Percentiles rank a stretch among this genome's conserved stretches.
These are phyloP conservation scores for Drosophila azteca DNA, from an alignment of 1,140 invertebrate species.

Conservation along the genomic window DNA sequence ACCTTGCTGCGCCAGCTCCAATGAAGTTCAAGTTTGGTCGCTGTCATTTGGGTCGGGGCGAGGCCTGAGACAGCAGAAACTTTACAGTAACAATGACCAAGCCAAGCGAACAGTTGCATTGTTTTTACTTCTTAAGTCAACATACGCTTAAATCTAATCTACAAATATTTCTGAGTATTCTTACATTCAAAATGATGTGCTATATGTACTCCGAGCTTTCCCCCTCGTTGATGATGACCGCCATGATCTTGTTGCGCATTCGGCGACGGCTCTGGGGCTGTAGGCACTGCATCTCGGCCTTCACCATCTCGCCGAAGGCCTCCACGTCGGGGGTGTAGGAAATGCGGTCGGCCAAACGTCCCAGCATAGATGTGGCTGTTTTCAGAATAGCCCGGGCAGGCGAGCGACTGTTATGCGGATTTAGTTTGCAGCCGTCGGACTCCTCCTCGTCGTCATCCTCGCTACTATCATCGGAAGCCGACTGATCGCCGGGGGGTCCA, in stretches of 20 bases:
- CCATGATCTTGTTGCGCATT: slow-evolving; percentile 1
- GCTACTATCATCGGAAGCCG: too few species aligned
- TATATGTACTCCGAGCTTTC: not conserved
- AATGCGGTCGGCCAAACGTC: not conserved
- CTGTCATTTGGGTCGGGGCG: slow-evolving; percentile 26
- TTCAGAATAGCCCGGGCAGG: too few species aligned
- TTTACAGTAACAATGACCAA: too few species aligned
- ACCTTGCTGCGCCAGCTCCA: not conserved
- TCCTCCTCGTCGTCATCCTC: too few species aligned
- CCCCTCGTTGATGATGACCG: slow-evolving; percentile 1
- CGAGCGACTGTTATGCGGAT: too few species aligned
- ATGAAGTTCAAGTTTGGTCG: slow-evolving; percentile 48
- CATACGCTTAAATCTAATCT: not conserved
- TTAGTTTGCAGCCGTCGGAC: too few species aligned
- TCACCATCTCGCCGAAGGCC: slow-evolving; percentile 3
- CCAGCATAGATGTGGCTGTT: not conserved
- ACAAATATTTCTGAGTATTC: not conserved
- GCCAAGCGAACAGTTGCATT: not conserved
- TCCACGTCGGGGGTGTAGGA: slow-evolving; percentile 5
- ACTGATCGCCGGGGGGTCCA: not conserved
- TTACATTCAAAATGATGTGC: too few species aligned
- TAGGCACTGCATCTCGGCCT: slow-evolving; percentile 4
- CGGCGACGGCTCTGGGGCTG: not conserved
- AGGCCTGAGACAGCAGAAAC: slow-evolving; percentile 20
- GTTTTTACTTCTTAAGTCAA: slow-evolving; percentile 21